Percentiles rank a stretch among this genome's conserved stretches.
phyloP scores from a whole-genome alignment of 2,113 vertebrate species.

The Butastur rufipennis region DNA sequence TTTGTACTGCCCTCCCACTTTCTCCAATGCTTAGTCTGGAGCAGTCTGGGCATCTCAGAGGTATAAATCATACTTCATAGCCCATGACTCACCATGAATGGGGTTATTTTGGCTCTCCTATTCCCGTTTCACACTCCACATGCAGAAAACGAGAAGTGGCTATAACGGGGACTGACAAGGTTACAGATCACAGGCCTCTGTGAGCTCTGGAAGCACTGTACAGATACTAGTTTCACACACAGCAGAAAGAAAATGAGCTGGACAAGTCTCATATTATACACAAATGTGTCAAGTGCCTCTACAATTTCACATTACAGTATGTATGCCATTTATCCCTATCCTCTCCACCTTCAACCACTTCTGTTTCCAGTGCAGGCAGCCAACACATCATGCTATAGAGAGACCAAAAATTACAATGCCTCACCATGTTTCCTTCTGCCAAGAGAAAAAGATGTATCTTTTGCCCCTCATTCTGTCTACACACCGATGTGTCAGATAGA shows the following conservation, averaged over 20 bases:
- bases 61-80: neutral
- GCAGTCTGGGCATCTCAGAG: neutral
- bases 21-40: neutral
- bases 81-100: neutral
- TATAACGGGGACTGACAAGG: neutral
- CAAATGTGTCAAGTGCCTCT: neutral
- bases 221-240: neutral
- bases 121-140: neutral
- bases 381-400: fast-evolving
- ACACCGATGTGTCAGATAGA: fast-evolving
- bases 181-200: neutral
- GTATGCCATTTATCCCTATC: fast-evolving
- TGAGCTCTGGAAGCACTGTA: neutral
- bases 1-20: neutral
- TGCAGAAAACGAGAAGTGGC: neutral
- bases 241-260: neutral
- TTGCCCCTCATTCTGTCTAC: neutral
- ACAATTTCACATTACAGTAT: neutral
- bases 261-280: neutral
- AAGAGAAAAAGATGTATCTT: neutral
- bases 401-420: neutral
- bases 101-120: neutral
- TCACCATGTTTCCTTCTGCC: fast-evolving
- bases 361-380: neutral
- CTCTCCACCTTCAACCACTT: neutral